Conservation (phyloP, 1,140 invertebrate species). For the Philopotamus ludificatus region DNA sequence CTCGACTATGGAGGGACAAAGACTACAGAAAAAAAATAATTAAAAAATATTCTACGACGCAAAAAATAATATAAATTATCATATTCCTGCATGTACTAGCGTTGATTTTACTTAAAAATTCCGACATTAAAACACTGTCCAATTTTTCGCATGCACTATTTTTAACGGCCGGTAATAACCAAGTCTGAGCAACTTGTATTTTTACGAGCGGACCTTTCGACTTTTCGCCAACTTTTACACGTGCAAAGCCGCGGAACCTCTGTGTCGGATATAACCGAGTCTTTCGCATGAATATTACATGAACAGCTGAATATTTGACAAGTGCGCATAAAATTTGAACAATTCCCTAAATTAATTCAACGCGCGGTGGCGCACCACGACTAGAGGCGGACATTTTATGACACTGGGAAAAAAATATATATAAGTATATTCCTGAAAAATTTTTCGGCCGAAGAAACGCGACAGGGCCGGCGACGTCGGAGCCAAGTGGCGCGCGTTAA, state of each 20-base stretch:
- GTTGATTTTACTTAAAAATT: too few species aligned
- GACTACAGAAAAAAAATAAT: too few species aligned
- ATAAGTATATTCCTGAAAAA: too few species aligned
- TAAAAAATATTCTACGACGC: too few species aligned
- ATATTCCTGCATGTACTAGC: too few species aligned
- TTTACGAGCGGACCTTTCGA: neutral
- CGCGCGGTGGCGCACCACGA: neutral
- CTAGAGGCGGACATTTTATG: neutral
- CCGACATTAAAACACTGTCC: too few species aligned
- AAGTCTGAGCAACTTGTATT: slow-evolving; percentile 1
- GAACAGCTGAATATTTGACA: neutral
- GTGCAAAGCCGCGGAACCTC: neutral
- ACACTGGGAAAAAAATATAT: too few species aligned
- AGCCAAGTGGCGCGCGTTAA: too few species aligned
- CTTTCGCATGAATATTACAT: neutral
- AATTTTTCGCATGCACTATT: neutral
- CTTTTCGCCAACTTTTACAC: neutral
- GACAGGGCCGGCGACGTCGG: too few species aligned
- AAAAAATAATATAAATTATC: too few species aligned
- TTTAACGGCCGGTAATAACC: neutral
- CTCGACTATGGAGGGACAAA: too few species aligned
- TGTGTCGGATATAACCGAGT: neutral
- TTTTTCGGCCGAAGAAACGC: too few species aligned
- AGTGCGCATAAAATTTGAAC: neutral
- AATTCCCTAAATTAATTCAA: neutral